Percentiles rank a stretch among this genome's conserved stretches.
These are phyloP conservation scores for Umimayanthus chanpuru DNA, from an alignment of 92 coral and sea anemone genomes.

Conservation along the genomic window DNA sequence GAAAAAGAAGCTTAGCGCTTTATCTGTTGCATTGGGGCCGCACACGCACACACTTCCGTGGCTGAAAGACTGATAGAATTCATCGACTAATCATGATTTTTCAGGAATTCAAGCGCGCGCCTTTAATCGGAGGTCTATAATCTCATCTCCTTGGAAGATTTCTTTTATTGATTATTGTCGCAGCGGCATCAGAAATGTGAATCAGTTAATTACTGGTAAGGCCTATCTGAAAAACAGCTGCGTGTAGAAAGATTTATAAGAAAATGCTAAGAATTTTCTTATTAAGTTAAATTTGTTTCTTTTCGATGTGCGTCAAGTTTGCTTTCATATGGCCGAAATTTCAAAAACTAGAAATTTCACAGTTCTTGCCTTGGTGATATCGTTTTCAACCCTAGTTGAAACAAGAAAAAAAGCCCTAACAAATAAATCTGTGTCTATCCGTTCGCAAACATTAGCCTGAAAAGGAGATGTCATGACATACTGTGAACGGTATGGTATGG, in stretches of 20 bases:
- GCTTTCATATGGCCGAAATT: no score
- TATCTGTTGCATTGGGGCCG: not conserved
- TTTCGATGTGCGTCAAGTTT: not conserved
- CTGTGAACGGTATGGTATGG: not conserved
- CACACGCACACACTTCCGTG: not conserved
- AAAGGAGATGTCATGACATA: not conserved
- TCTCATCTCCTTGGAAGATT: constrained; percentile 7
- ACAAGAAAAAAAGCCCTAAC: not conserved
- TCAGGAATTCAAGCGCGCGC: constrained; percentile 4
- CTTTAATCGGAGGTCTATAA: constrained; percentile 4
- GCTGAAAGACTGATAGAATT: not conserved
- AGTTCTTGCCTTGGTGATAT: no score
- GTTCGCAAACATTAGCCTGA: not conserved
- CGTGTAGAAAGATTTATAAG: not conserved
- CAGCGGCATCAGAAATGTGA: not conserved
- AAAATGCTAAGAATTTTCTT: not conserved
- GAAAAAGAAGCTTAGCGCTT: not conserved
- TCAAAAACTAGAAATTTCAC: not conserved
- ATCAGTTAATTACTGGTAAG: not conserved
- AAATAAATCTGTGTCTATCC: not conserved
- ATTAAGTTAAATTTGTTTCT: not conserved
- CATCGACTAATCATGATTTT: not conserved
- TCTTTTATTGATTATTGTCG: not conserved
- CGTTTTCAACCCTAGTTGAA: no score
- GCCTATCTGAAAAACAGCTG: constrained; percentile 10